Evolutionary conservation across 2,113 vertebrate genomes (phyloP).

Genomic region (Papio anubis): DNA sequence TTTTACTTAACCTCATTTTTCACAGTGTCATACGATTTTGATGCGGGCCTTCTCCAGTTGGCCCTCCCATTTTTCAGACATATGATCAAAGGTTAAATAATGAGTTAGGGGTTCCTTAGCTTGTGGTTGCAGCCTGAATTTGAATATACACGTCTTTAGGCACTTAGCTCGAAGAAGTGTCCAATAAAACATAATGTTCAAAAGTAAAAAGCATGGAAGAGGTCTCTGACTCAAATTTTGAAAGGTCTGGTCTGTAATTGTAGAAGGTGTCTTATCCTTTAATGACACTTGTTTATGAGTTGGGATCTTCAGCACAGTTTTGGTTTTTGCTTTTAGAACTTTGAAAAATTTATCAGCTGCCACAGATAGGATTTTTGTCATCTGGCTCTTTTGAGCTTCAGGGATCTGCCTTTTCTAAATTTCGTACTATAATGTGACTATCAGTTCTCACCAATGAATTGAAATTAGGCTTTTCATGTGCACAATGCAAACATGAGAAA

Average conservation of each 20-base stretch:
- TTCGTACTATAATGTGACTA: constrained; percentile 47
- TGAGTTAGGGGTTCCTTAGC: neutral
- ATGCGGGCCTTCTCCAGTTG: neutral
- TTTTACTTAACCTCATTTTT: constrained; percentile 9
- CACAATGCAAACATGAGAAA: constrained; percentile 26
- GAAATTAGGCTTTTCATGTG: constrained; percentile 50
- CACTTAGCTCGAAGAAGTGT: neutral
- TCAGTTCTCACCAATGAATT: constrained; percentile 43
- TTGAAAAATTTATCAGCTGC: constrained; percentile 44
- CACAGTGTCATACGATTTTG: constrained; percentile 5
- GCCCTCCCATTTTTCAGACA: neutral
- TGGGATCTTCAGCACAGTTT: constrained; percentile 39
- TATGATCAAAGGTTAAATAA: neutral
- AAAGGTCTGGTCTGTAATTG: neutral
- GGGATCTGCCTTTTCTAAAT: constrained; percentile 58
- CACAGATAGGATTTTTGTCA: constrained; percentile 39
- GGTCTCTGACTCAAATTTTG: neutral
- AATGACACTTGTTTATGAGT: constrained; percentile 32
- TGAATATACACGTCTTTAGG: neutral
- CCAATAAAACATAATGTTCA: neutral
- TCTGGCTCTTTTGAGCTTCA: constrained; percentile 51
- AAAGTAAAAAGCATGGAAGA: neutral
- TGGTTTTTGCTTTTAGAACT: constrained; percentile 35
- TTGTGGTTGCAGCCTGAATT: neutral
- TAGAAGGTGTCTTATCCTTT: neutral